Percentiles rank a stretch among this genome's conserved stretches.
phyloP scores from a whole-genome alignment of 2,797 vertebrate species.

The Sternarchorhynchus goeldii region DNA sequence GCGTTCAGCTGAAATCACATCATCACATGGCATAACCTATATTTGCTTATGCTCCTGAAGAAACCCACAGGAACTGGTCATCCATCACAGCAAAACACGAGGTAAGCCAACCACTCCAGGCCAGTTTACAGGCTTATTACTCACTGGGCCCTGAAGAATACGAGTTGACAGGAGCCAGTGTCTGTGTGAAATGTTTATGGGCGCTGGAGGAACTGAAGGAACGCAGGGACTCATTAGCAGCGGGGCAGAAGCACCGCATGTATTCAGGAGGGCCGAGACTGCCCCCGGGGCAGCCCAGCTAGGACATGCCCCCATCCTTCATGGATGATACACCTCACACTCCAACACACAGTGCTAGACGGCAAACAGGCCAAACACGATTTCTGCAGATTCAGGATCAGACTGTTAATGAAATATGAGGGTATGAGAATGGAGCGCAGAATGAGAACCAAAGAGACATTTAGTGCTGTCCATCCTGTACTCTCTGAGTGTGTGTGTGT shows the following conservation, averaged over 20 bases:
- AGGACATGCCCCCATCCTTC: slow-evolving; percentile 48
- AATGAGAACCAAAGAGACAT: background rate
- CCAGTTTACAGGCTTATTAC: slow-evolving; percentile 13
- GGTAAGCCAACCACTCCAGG: background rate
- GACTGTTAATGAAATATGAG: background rate
- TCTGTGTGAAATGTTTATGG: slow-evolving; percentile 58
- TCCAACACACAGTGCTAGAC: slow-evolving; percentile 18
- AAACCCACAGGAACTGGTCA: no score
- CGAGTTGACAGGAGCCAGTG: background rate
- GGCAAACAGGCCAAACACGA: slow-evolving; percentile 38
- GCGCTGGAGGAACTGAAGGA: slow-evolving; percentile 53
- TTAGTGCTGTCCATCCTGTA: background rate
- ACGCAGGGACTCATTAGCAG: slow-evolving; percentile 67
- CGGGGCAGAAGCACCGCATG: slow-evolving; percentile 35
- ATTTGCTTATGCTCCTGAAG: no score
- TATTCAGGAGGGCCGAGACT: no score
- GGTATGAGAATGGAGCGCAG: background rate
- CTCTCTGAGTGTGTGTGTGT: no score
- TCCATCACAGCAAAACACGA: background rate
- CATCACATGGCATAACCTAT: no score
- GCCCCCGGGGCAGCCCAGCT: slow-evolving; percentile 33
- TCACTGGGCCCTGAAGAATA: slow-evolving; percentile 11
- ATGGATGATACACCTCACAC: slow-evolving; percentile 42
- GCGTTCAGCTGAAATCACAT: background rate
- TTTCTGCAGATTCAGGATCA: slow-evolving; percentile 23